Percentiles rank a stretch among this genome's conserved stretches.
These are phyloP conservation scores for Dendrolimus punctatus DNA, from an alignment of 1,140 invertebrate genomes.

Conservation along the genomic window DNA sequence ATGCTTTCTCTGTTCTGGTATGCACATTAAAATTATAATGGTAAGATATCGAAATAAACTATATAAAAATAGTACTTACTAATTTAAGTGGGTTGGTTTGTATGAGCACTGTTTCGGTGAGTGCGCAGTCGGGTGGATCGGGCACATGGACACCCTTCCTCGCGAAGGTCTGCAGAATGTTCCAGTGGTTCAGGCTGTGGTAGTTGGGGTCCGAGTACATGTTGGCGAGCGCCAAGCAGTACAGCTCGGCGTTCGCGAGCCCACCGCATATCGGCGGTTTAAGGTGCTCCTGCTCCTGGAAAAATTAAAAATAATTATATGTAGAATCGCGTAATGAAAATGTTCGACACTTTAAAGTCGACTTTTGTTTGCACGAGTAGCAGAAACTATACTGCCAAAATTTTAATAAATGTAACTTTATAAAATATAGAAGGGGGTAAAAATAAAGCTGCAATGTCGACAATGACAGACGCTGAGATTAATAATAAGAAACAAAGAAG, in stretches of 20 bases:
- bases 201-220: conserved; percentile 98
- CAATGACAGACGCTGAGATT: no score
- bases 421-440: no score
- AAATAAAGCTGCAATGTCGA: no score
- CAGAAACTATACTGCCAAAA: no score
- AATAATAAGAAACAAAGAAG: no score
- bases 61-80: conserved; percentile 73
- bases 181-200: conserved; percentile 95
- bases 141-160: conserved; percentile 92
- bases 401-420: no score
- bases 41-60: no score
- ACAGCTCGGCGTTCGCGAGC: conserved; percentile 95
- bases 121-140: conserved; percentile 86
- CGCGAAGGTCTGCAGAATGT: conserved; percentile 92
- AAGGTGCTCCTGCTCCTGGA: conserved; percentile 92
- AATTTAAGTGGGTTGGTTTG: conserved; percentile 96
- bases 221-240: conserved; percentile 95
- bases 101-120: conserved; percentile 96
- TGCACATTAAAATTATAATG: background rate
- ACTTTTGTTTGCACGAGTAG: no score
- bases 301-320: conserved; percentile 10
- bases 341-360: no score
- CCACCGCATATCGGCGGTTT: conserved; percentile 94
- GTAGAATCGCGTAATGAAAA: no score
- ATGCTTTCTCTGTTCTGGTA: no score